Evolutionary conservation across 2,888 invertebrate genomes (phyloP), one percentile per base, ranked within the genome.

Genomic region (Podabrus alpinus): DNA sequence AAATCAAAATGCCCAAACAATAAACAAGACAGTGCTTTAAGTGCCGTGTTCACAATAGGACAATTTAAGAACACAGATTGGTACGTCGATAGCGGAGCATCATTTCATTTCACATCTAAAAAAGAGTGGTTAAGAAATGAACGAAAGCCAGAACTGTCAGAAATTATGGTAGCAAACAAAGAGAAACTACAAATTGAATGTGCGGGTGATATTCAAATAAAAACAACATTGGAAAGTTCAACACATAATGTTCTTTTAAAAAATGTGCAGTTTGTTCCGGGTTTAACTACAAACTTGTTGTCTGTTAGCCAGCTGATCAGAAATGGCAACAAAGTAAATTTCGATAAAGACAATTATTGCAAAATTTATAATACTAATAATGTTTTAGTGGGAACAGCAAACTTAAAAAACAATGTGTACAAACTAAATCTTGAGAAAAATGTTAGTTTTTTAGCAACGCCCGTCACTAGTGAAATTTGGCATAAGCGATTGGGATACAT

Each of bases 51-150:
- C 74, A 69, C 78, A 16, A 82, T 73, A 59, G 77, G 72, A 25
- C 67, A 77, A 25, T 81, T 78, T 69, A 73, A 79, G n/a, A 80
- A 78, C 15, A 66, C 67, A n/a, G 81, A 82, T 59, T 84, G 80
- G 78, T 84, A 83, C 61, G 60, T 83, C 1, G 83, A 84, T 70
- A 80, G 80, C 9, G 83, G 82, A 7, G 82, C 82, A 16, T 81
- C 81, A 69, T 68, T 76, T 45, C 81, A 84, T 77, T 75, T 83
- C 60, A 80, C 80, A 15, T 72, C 77, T 15, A 75, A 77, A 11
- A 74, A 16, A n/a, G 62, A 77, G 19, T 75, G 74, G 75, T 29
- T 75, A 45, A 64, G 16, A 68, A 70, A 77, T 66, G 21, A 75
- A 76, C 16, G 61, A 11, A 61, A 16, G 17, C 61, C 61, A 61